Evolutionary conservation across 2,797 vertebrate genomes (phyloP).

Genomic region (Chelidonichthys spinosus): DNA sequence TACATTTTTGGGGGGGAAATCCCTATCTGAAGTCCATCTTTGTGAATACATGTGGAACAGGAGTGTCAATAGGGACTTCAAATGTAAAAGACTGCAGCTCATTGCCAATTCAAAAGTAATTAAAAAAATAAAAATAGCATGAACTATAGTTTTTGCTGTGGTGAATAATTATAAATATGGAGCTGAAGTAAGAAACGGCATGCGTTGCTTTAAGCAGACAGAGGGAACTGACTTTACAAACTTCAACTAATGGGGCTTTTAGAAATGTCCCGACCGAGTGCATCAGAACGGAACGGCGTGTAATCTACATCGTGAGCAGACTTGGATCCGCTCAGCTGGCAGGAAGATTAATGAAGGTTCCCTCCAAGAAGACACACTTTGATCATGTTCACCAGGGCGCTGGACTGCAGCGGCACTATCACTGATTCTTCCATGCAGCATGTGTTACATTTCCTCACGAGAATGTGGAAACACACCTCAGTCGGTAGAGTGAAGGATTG

Average conservation of each 20-base stretch:
- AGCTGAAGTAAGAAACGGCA: conserved; percentile 9
- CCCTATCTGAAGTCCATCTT: not conserved
- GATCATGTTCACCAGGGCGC: not conserved
- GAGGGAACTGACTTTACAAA: conserved; percentile 31
- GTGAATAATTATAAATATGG: conserved; percentile 37
- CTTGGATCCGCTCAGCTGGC: conserved; percentile 16
- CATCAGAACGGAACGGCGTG: conserved; percentile 29
- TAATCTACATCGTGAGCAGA: conserved; percentile 38
- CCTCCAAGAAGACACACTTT: conserved; percentile 3
- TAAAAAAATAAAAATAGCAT: too few species aligned
- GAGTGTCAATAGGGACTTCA: not conserved
- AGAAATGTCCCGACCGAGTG: conserved; percentile 13
- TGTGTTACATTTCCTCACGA: not conserved
- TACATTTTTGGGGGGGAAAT: not conserved
- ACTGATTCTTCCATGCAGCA: not conserved
- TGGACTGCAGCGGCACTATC: not conserved
- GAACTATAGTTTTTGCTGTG: not conserved
- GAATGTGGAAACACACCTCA: not conserved
- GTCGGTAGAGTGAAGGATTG: not conserved
- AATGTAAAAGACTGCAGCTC: not conserved
- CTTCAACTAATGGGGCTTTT: conserved; percentile 35
- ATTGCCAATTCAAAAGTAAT: not conserved
- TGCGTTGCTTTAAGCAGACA: conserved; percentile 6
- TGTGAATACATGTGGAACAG: not conserved
- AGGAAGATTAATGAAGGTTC: conserved; percentile 32